A percentile compares a stretch with the other conserved stretches of the same genome.
These are phyloP conservation scores for Labeo rohita DNA, from an alignment of 2,113 vertebrate genomes.

Conservation along the genomic window DNA sequence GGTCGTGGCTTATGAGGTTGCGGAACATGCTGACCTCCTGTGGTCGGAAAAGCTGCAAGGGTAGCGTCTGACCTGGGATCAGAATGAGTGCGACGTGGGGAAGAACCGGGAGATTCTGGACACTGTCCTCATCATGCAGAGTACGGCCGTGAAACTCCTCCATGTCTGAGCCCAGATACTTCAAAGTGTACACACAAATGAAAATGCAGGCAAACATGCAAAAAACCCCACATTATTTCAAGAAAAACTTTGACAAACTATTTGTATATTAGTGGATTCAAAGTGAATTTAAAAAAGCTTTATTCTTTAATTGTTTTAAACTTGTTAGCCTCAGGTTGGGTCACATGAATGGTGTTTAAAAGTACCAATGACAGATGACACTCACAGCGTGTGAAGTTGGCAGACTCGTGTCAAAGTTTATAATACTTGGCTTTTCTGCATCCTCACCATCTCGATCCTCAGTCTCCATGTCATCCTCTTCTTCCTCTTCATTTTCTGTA, in stretches of 20 bases:
- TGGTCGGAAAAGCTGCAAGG: slow-evolving; percentile 91
- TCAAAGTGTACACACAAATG: slow-evolving; percentile 32
- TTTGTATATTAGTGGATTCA: not conserved
- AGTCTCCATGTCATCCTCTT: slow-evolving; percentile 91
- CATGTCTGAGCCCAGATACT: slow-evolving; percentile 97
- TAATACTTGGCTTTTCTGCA: slow-evolving; percentile 84
- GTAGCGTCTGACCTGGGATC: slow-evolving; percentile 94
- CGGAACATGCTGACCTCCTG: slow-evolving; percentile 99
- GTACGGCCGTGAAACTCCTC: slow-evolving; percentile 97
- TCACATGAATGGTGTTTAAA: not conserved
- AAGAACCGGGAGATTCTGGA: slow-evolving; percentile 90
- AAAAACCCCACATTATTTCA: not conserved
- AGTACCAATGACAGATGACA: slow-evolving; percentile 38
- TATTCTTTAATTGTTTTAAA: not conserved
- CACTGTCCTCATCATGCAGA: slow-evolving; percentile 93
- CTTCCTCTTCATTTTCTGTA: slow-evolving; percentile 86
- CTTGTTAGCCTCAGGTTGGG: not conserved
- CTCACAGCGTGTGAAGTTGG: slow-evolving; percentile 93
- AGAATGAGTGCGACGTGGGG: slow-evolving; percentile 89
- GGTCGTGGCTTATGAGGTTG: slow-evolving; percentile 89
- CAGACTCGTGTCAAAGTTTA: slow-evolving; percentile 96
- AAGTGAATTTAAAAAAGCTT: not conserved
- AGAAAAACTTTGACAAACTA: not conserved
- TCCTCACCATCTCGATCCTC: slow-evolving; percentile 89
- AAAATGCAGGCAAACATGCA: not conserved